These are phyloP conservation scores for Eumeta japonica DNA, from an alignment of 1,140 invertebrate genomes.

Conservation along the genomic window DNA sequence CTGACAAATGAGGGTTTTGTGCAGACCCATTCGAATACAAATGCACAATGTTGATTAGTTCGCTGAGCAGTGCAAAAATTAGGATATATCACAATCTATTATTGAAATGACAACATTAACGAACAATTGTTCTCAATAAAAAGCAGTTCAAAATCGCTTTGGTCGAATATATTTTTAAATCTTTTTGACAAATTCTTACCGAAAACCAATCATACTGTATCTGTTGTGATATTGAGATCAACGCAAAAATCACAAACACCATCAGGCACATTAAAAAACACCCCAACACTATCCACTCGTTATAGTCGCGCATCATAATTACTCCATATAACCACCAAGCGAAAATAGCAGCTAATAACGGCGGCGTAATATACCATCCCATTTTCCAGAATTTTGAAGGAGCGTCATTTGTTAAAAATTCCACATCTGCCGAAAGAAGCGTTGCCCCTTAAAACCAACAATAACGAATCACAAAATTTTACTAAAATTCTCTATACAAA, in stretches of 20 bases:
- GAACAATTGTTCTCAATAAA: too few relatives aligned
- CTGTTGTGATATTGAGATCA: constrained; percentile 26
- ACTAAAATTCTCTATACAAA: constrained; percentile 1
- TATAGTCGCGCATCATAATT: too few relatives aligned
- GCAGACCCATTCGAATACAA: too few relatives aligned
- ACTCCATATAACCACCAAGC: too few relatives aligned
- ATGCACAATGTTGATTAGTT: background rate
- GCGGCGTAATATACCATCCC: constrained; percentile 26
- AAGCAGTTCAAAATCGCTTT: too few relatives aligned
- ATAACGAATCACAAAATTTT: constrained; percentile 15
- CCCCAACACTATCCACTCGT: too few relatives aligned
- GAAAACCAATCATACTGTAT: constrained; percentile 31
- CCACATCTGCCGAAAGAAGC: constrained; percentile 38
- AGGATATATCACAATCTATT: too few relatives aligned
- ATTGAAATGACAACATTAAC: too few relatives aligned
- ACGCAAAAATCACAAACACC: constrained; percentile 16
- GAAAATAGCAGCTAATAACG: too few relatives aligned
- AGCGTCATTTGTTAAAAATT: constrained; percentile 27
- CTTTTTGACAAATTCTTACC: constrained; percentile 16
- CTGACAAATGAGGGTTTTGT: constrained; percentile 3
- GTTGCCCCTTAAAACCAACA: too few relatives aligned
- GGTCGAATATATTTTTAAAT: too few relatives aligned
- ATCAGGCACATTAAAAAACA: constrained; percentile 26
- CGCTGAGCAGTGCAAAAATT: background rate
- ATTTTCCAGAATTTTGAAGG: constrained; percentile 24